Base-by-base conservation (phyloP, 2,888 invertebrate species). In the Agonum fuliginosum region DNA sequence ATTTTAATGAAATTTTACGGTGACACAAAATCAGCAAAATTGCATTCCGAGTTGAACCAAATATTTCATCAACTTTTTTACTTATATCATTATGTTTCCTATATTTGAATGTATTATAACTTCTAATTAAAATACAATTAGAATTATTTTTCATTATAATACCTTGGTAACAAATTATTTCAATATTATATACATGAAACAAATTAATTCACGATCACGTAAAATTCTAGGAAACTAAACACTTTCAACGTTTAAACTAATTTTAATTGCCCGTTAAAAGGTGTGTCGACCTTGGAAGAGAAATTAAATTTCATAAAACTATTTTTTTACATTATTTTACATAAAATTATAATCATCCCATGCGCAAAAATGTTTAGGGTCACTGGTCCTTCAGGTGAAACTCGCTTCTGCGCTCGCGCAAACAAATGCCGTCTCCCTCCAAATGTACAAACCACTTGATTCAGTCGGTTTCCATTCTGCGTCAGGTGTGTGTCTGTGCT, bases 381-480 rank as follows among this genome's bases (percentile, higher is more conserved):
- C 41, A 27, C 58, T 74, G 74, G 43, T 62, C 24, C 37, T 67
- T 75, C 81, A 80, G 81, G 81, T 81, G 79, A 80, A 78, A 78
- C 34, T 30, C 12, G n/a, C 24, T 8, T 24, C 19, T 78, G 80
- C 81, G 81, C 81, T 80, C 76, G 75, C 80, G 54, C 78, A 43
- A 51, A 34, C 43, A 43, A 30, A 30, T 46, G 72, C 74, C 30
- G 34, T 22, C 78, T 76, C 79, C 79, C 76, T 78, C 73, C 41
- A 65, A 76, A 73, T 77, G 78, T 17, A 46, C 30, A 30, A 27
- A 62, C 58, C 79, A 79, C 80, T 79, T 78, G 79, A 79, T 79
- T 80, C 79, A 81, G 81, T 81, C 79, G 80, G 79, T 78, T 79
- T 79, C 80, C 77, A 79, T 71, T 78, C 75, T 78, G 80, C 78